A percentile compares a stretch with the other conserved stretches of the same genome.
phyloP scores from a whole-genome alignment of 2,888 invertebrate genomes.

The Microplitis manilae region DNA sequence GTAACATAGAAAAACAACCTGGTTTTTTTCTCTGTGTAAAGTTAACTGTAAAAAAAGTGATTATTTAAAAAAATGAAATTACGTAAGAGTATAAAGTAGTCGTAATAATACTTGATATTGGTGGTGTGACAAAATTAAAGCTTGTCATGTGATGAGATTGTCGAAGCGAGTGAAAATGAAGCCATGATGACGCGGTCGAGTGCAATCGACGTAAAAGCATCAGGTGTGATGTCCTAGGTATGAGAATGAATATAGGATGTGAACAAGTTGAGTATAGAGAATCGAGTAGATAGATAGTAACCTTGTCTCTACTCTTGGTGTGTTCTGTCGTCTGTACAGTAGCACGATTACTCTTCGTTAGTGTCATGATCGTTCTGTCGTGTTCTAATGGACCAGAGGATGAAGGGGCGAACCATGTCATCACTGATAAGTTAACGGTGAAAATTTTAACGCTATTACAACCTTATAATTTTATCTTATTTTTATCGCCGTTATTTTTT shows the following conservation, averaged over 20 bases:
- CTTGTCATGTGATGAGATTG: slow-evolving; percentile 3
- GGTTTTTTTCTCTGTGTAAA: no score
- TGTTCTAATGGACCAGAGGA: slow-evolving; percentile 15
- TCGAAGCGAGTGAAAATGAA: slow-evolving; percentile 15
- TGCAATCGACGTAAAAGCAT: slow-evolving; percentile 27
- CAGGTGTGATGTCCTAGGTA: slow-evolving; percentile 1
- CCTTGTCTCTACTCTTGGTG: not conserved
- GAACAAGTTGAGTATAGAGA: not conserved
- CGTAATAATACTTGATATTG: slow-evolving; percentile 3
- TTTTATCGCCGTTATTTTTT: not conserved
- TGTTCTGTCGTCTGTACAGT: slow-evolving; percentile 21
- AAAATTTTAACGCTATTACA: not conserved
- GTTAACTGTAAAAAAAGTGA: no score
- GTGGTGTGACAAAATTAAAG: slow-evolving; percentile 11
- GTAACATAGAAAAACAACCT: no score
- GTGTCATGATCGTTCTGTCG: slow-evolving; percentile 24
- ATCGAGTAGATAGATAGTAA: not conserved
- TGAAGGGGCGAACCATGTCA: slow-evolving; percentile 15
- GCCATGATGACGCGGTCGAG: slow-evolving; percentile 24
- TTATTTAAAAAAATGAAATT: no score
- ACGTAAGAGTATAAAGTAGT: not conserved
- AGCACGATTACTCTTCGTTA: slow-evolving; percentile 39
- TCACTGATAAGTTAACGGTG: slow-evolving; percentile 21
- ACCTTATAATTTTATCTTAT: not conserved
- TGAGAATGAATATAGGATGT: not conserved